Evolutionary conservation across 37 sponge, comb jelly and placozoan species (phyloP), one percentile per base, ranked within the genome.

Genomic region (Mnemiopsis leidyi): DNA sequence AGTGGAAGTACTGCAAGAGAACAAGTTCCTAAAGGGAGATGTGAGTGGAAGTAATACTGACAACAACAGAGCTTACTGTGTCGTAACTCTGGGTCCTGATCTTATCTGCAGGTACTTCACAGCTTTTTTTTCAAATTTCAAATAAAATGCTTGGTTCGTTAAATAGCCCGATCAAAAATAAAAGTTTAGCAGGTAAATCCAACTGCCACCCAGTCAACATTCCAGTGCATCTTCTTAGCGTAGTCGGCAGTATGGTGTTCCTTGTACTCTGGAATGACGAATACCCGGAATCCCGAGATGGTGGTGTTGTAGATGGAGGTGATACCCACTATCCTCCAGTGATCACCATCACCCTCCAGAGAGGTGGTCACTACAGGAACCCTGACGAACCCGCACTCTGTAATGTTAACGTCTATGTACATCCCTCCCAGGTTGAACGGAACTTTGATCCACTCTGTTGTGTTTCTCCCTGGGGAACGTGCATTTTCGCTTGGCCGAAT

Each of bases 11-110:
- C 82, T 79, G 82, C 37, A 79, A 9, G 82, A 79, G 37, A 79
- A 79, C 38, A 79, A 79, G 82, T 79, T 79, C 82, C 82, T 79
- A 23, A 79, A 79, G 36, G 82, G 82, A 33, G 82, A 79, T 79
- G 82, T 79, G 20, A 79, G 82, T 23, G 82, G 82, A 36, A 69
- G 29, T 25, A 79, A 79, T 23, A 5, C 82, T 2, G 82, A 79
- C 34, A 79, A 79, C 38, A 79, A 79, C 21, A 23, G 82, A 29
- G 82, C 82, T 2, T 79, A 79, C 82, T 36, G 82, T 33, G 82
- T 79, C 23, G 82, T 79, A 13, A 79, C 82, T 36, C 82, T 79
- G 3, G 82, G 23, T 79, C 36, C 82, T 36, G 36, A 79, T 36
- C 21, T 79, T 33, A 35, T 29, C 23, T 79, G 82, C 82, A 79